Conservation (phyloP, 2,113 vertebrate species). For the Chunga burmeisteri region DNA sequence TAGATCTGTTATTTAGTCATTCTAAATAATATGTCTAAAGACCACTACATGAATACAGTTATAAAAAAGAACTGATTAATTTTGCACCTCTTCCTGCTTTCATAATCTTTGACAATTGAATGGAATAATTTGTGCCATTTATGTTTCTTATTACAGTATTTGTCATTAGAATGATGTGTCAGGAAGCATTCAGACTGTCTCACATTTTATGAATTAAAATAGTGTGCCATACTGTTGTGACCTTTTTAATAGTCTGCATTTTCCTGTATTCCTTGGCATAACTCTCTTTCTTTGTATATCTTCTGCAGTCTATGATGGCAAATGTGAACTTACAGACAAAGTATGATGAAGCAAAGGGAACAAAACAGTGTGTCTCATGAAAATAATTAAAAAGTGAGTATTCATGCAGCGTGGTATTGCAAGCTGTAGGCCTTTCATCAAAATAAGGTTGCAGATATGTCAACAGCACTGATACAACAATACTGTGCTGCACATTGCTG, state of each 20-base stretch:
- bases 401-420: neutral
- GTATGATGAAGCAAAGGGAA: neutral
- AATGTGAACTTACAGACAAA: neutral
- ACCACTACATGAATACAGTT: neutral
- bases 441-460: neutral
- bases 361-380: neutral
- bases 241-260: slow-evolving; percentile 32
- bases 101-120: slow-evolving; percentile 45
- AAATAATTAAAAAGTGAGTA: neutral
- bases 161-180: slow-evolving; percentile 41
- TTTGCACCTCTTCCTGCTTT: slow-evolving; percentile 7
- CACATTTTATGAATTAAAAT: slow-evolving; percentile 20
- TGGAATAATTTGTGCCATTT: slow-evolving; percentile 34
- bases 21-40: neutral
- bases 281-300: neutral
- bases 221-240: neutral
- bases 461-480: neutral
- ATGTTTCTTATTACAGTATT: slow-evolving; percentile 36
- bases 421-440: neutral
- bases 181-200: slow-evolving; percentile 7
- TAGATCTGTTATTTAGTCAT: neutral
- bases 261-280: neutral
- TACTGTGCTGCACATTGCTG: neutral
- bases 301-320: neutral
- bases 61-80: slow-evolving; percentile 18